Evolutionary conservation across 1,140 invertebrate genomes (phyloP), one percentile per base, ranked within the genome.

Genomic region (Uloborus diversus): DNA sequence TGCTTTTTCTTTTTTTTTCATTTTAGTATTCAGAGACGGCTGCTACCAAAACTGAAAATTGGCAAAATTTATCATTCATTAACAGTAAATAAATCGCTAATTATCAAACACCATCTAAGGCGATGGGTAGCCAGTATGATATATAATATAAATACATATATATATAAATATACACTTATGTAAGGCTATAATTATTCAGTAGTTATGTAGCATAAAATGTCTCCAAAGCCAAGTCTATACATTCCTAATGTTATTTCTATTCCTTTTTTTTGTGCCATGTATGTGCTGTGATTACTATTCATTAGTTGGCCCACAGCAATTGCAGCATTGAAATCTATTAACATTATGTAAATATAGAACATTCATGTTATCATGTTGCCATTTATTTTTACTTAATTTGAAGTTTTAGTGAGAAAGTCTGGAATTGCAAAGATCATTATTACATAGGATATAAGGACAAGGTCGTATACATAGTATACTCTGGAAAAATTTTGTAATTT

Each of bases 301-400:
- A 35, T 57, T 79, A 68, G 64, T 47, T 65, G n/a, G 47, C 73
- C 71, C 57, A 76, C 51, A 69, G 73, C 61, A 76, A 65, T 33
- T 32, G 65, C 62, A 33, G 49, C 62, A 69, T 79, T 68, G 25
- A 49, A 73, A 37, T 56, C 51, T n/a, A 17, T 66, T 78, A 14
- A 68, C 76, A 69, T 79, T 69, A 37, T 79, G 76, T 79, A 79
- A 49, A 79, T 79, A 79, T 79, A 79, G 62, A 68, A 79, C 73
- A 53, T 79, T 79, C 65, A 79, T 79, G 37, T 69, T 68, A 35
- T 79, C 76, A 79, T 69, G 35, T 68, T 32, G 35, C 49, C 27
- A 57, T 51, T 79, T 59, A 20, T 51, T 66, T 35, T 53, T 37
- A 56, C 57, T 53, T 49, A 68, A 13, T 53, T 69, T 56, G 23